phyloP scores from a whole-genome alignment of 2,797 vertebrate genomes.

The Balearica regulorum region DNA sequence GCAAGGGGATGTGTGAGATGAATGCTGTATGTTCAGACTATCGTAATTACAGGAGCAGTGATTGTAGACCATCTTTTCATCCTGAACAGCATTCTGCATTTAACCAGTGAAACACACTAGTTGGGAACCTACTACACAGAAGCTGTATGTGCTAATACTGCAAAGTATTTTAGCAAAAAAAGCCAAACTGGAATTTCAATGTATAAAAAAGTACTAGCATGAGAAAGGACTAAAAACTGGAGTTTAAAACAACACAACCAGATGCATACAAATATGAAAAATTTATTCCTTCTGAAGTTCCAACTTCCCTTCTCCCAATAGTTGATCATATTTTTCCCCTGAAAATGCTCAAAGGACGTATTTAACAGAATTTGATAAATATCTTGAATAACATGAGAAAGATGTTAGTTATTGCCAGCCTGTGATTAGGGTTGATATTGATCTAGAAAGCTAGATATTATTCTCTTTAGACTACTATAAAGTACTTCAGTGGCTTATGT shows the following conservation, averaged over 20 bases:
- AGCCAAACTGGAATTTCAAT: not conserved
- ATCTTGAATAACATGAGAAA: not conserved
- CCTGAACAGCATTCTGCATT: not conserved
- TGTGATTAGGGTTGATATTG: not conserved
- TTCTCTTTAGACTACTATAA: constrained; percentile 1
- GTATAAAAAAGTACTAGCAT: not conserved
- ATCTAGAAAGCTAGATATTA: not conserved
- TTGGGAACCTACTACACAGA: not conserved
- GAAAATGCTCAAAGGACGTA: not conserved
- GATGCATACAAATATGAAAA: not conserved
- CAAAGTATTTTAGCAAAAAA: not conserved
- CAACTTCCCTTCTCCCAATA: not conserved
- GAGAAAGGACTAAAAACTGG: not conserved
- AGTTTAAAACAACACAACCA: not conserved
- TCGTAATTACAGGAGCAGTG: rapidly evolving
- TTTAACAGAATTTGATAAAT: not conserved
- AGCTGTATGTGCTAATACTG: not conserved
- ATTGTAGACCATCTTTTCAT: not conserved
- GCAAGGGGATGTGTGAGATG: rapidly evolving
- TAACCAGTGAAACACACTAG: not conserved
- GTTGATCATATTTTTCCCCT: not conserved
- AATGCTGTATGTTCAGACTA: rapidly evolving
- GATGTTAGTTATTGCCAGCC: not conserved
- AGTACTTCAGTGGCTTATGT: not conserved
- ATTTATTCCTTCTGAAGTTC: not conserved